phyloP scores from a whole-genome alignment of 2,888 invertebrate species.

The Tetheella fluctuosa region DNA sequence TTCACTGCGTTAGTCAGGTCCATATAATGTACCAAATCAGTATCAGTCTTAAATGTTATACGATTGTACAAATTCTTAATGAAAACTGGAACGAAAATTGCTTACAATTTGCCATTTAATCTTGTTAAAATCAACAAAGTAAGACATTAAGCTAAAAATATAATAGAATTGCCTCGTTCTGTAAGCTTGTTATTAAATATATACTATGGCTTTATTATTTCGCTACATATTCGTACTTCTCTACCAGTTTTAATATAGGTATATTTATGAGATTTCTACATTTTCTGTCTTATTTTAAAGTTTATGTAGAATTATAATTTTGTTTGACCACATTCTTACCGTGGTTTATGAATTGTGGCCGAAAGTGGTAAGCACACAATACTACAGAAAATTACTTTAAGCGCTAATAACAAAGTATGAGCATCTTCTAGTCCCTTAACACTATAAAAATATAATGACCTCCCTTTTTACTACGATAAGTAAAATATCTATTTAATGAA shows the following conservation, averaged over 20 bases:
- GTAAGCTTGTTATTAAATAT: neutral
- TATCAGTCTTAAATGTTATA: neutral
- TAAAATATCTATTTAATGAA: no score
- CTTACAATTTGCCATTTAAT: conserved; percentile 6
- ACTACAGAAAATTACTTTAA: no score
- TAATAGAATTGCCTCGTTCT: neutral
- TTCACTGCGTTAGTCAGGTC: no score
- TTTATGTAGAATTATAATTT: no score
- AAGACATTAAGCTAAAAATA: conserved; percentile 6
- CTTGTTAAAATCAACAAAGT: conserved; percentile 6
- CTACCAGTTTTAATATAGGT: neutral
- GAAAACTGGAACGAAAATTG: conserved; percentile 16
- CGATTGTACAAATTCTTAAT: neutral
- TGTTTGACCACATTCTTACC: no score
- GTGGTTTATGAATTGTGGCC: no score
- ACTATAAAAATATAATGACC: no score
- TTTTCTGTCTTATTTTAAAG: neutral
- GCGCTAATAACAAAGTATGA: no score
- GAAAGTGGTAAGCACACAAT: no score
- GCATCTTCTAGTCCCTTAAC: no score
- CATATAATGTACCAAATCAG: no score
- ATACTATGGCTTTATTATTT: neutral
- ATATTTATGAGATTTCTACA: neutral
- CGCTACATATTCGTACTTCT: neutral
- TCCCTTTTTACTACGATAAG: no score